Conservation (phyloP, 2,113 vertebrate species). For the Blennius ocellaris region DNA sequence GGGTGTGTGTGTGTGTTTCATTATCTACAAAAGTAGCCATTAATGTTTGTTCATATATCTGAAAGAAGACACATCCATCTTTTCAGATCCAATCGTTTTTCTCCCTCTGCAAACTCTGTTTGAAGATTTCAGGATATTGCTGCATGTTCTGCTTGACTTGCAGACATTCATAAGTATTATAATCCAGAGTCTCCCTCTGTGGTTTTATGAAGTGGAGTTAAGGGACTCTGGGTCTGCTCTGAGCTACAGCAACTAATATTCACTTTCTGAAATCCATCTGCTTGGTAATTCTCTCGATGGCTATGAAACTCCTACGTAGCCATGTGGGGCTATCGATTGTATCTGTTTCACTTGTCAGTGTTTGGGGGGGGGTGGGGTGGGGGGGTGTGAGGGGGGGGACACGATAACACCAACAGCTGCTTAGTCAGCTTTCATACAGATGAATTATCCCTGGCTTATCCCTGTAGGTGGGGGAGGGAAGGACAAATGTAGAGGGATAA, state of each 20-base stretch:
- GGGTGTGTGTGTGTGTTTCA: conserved; percentile 10
- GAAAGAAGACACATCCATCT: conserved; percentile 13
- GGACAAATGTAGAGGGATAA: background rate
- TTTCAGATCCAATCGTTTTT: conserved; percentile 7
- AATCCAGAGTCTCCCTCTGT: conserved; percentile 19
- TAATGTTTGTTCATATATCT: conserved; percentile 16
- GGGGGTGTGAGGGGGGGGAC: conserved; percentile 6
- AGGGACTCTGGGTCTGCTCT: conserved; percentile 18
- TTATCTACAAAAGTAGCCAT: conserved; percentile 29
- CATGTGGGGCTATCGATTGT: conserved; percentile 57
- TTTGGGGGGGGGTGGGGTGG: background rate
- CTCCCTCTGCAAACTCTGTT: background rate
- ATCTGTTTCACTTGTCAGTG: conserved; percentile 55
- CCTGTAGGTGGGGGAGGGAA: conserved; percentile 13
- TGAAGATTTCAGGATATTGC: conserved; percentile 22
- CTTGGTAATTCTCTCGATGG: conserved; percentile 39
- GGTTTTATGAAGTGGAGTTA: conserved; percentile 32
- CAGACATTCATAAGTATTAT: conserved; percentile 32
- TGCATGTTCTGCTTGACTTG: conserved; percentile 28
- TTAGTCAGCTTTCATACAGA: conserved; percentile 52
- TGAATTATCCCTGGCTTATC: conserved; percentile 28
- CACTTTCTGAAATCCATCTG: conserved; percentile 53
- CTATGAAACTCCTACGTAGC: conserved; percentile 42
- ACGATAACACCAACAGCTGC: conserved; percentile 49
- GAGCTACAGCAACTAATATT: conserved; percentile 43